phyloP scores from a whole-genome alignment of 2,888 invertebrate genomes.

The Chouioia cunea region DNA sequence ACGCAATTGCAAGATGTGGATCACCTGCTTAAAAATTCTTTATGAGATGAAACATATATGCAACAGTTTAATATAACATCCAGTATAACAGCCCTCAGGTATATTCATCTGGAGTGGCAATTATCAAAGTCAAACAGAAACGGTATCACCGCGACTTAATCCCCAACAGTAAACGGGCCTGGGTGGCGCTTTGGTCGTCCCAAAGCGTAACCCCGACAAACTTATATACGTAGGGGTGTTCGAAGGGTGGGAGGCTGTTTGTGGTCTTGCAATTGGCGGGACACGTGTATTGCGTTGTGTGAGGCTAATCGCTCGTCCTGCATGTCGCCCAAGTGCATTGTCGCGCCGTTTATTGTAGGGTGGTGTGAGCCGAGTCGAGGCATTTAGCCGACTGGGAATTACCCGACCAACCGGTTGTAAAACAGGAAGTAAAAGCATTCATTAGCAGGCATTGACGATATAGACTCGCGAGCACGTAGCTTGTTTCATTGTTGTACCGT shows the following conservation, averaged over 20 bases:
- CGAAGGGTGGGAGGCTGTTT: conserved; percentile 37
- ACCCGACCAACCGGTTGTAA: conserved; percentile 31
- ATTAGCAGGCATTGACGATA: conserved; percentile 49
- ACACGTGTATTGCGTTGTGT: conserved; percentile 50
- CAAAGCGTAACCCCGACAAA: no score
- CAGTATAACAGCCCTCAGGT: no score
- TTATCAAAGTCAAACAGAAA: conserved; percentile 12
- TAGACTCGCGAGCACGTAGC: background rate
- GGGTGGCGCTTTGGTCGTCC: background rate
- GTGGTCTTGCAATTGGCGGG: conserved; percentile 50
- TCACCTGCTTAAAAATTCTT: background rate
- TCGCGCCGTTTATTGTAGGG: conserved; percentile 47
- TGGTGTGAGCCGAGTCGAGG: conserved; percentile 31
- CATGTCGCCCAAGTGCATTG: conserved; percentile 47
- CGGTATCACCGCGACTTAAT: conserved; percentile 11
- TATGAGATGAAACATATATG: background rate
- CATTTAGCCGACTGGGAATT: conserved; percentile 46
- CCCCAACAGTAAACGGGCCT: conserved; percentile 13
- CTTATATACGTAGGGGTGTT: no score
- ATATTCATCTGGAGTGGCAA: background rate
- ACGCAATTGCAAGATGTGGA: no score
- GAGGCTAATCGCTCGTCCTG: conserved; percentile 53
- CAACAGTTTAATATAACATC: background rate
- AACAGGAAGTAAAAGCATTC: conserved; percentile 53
- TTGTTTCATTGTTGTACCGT: no score